Evolutionary conservation across 2,888 invertebrate species (phyloP), one percentile per base, ranked within the genome.

Genomic region (Parascotia fuliginaria): DNA sequence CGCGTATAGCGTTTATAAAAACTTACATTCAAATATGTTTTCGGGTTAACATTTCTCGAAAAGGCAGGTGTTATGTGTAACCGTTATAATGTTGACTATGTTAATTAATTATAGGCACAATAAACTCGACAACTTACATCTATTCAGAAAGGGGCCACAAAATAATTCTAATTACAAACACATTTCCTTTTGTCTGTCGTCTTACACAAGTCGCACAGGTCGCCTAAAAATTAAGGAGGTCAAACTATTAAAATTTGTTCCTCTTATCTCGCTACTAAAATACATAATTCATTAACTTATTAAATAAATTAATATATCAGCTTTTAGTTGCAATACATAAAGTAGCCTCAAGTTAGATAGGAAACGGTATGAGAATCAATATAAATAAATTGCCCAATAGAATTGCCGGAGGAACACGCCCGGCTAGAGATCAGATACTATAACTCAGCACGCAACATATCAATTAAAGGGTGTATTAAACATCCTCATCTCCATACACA

Each of bases 301-400:
- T 31, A 46, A 34, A 44, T 48, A 47, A 47, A 59, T 55, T 22
- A 49, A 60, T 54, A 54, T 52, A 60, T 60, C 61, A 60, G 51
- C 54, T 64, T 71, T 71, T 70, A 75, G 60, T 66, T 43, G 61
- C 55, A 65, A 64, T 58, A 55, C 69, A 84, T 85, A 83, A 85
- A 85, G 76, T 77, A 78, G 75, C 73, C 73, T 79, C 68, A 64
- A 73, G 69, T 65, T 73, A 76, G 80, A 80, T 84, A 83, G 79
- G 76, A 80, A 85, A 81, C 78, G 68, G 79, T 81, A 81, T 82
- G 74, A 73, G 80, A 87, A 83, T 86, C 86, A 85, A 88, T 89
- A 88, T 86, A 87, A 87, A 88, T 87, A 85, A 84, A 89, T 87
- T 84, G 80, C 72, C 81, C 83, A 84, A 85, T 86, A 85, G 87